Evolutionary conservation across 1,140 invertebrate genomes (phyloP).

Genomic region (Philotrypesis tridentata): DNA sequence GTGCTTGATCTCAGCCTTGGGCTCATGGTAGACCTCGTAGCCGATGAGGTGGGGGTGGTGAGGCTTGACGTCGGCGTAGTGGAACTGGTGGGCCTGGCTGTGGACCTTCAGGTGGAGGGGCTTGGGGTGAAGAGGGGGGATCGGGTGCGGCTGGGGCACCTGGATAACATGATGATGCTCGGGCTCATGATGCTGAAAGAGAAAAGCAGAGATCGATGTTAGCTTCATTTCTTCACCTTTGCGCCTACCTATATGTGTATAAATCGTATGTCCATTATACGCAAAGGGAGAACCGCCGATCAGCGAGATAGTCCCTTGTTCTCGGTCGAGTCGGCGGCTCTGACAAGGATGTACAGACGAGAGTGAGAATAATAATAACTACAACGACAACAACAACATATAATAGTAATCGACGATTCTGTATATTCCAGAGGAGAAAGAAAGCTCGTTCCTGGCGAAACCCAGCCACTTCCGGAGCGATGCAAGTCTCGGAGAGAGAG

Average conservation of each 20-base stretch:
- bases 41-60: constrained; percentile 68
- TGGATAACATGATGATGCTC: constrained; percentile 64
- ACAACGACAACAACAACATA: too few relatives aligned
- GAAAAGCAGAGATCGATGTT: background rate
- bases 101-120: constrained; percentile 65
- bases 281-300: too few relatives aligned
- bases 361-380: too few relatives aligned
- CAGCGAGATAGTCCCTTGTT: too few relatives aligned
- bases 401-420: background rate
- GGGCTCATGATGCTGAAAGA: constrained; percentile 58
- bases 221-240: background rate
- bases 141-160: constrained; percentile 62
- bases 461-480: constrained; percentile 18
- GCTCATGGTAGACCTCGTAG: constrained; percentile 59
- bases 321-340: too few relatives aligned
- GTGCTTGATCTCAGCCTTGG: constrained; percentile 64
- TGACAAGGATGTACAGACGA: too few relatives aligned
- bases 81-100: constrained; percentile 59
- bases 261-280: too few relatives aligned
- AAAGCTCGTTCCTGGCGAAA: constrained; percentile 23
- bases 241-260: too few relatives aligned
- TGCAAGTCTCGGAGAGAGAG: too few relatives aligned
- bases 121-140: constrained; percentile 66
- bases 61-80: constrained; percentile 59
- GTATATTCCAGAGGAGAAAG: background rate